Conservation (phyloP, 2,888 invertebrate species). For the Phalera bucephala region DNA sequence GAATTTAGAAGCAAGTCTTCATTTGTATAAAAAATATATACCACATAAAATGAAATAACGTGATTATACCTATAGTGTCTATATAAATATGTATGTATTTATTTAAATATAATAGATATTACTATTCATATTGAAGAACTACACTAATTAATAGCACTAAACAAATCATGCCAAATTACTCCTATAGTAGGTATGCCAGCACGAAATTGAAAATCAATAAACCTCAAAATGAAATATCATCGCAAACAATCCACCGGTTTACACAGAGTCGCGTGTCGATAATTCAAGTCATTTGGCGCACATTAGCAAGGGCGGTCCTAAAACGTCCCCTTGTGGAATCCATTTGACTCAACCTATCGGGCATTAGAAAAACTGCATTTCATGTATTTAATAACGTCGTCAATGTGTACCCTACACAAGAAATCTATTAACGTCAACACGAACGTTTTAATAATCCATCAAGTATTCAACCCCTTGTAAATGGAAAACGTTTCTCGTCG, state of each 20-base stretch:
- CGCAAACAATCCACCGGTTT: slow-evolving; percentile 25
- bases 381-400: slow-evolving; percentile 78
- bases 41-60: no score
- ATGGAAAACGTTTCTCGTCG: slow-evolving; percentile 22
- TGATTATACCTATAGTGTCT: no score
- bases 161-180: no score
- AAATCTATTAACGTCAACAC: slow-evolving; percentile 77
- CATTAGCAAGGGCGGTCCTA: slow-evolving; percentile 44
- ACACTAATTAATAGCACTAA: no score
- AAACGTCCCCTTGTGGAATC: slow-evolving; percentile 29
- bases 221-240: slow-evolving; percentile 24
- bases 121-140: no score
- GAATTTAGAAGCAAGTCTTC: no score
- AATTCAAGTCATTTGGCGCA: slow-evolving; percentile 59
- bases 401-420: slow-evolving; percentile 61
- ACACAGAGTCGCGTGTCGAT: slow-evolving; percentile 37
- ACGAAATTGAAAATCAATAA: no score
- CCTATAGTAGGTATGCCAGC: no score
- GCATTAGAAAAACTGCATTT: slow-evolving; percentile 79
- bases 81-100: no score
- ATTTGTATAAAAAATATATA: no score
- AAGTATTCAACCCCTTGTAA: slow-evolving; percentile 48
- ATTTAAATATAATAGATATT: no score
- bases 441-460: slow-evolving; percentile 68
- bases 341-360: slow-evolving; percentile 30